Conservation (phyloP, 2,113 vertebrate genomes). For the Megaceryle maxima region DNA sequence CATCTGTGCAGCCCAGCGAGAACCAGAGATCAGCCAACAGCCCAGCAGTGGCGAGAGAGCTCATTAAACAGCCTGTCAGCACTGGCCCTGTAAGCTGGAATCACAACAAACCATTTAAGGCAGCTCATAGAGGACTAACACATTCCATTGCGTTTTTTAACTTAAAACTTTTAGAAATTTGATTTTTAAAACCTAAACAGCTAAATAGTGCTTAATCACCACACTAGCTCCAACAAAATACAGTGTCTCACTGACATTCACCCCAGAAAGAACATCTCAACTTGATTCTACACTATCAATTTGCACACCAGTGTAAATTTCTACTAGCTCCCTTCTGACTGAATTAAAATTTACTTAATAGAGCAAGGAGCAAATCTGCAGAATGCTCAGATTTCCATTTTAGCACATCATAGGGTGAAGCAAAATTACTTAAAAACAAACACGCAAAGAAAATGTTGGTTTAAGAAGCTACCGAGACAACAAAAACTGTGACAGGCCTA, state of each 20-base stretch:
- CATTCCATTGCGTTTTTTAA: background rate
- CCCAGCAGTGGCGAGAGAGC: background rate
- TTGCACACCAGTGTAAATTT: background rate
- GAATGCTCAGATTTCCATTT: background rate
- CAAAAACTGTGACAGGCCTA: background rate
- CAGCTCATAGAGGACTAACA: background rate
- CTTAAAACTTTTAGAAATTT: background rate
- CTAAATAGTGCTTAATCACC: background rate
- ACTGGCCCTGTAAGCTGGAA: accelerated
- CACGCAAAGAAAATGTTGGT: background rate
- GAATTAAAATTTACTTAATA: background rate
- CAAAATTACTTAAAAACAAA: background rate
- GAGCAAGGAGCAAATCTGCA: accelerated
- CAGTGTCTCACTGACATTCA: accelerated
- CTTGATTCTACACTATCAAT: too few species aligned
- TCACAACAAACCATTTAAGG: background rate
- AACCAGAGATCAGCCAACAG: accelerated
- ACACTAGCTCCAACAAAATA: background rate
- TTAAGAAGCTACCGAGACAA: background rate
- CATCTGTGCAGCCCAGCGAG: accelerated
- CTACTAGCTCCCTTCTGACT: too few species aligned
- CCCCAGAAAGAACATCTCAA: background rate
- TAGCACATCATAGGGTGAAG: background rate
- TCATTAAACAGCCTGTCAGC: background rate
- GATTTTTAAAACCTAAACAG: background rate